These are phyloP conservation scores for Torymus auratus DNA, from an alignment of 2,888 invertebrate genomes.

Conservation along the genomic window DNA sequence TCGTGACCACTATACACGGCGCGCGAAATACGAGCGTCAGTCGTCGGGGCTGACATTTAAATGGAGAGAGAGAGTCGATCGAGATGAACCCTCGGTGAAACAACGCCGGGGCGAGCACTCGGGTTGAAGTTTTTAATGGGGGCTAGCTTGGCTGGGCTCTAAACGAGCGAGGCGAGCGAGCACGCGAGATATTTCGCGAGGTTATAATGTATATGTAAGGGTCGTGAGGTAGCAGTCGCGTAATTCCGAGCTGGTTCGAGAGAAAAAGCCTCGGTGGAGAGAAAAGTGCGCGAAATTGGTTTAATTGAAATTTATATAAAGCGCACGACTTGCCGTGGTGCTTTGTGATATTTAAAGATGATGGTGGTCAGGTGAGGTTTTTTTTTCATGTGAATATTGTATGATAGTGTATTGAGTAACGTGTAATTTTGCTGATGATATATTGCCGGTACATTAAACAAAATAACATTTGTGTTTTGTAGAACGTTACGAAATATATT, in stretches of 20 bases:
- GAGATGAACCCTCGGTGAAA: neutral
- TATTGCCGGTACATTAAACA: neutral
- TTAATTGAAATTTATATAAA: conserved; percentile 47
- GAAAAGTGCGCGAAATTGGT: neutral
- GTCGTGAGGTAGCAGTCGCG: too few species aligned
- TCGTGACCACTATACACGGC: neutral
- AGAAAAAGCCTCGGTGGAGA: neutral
- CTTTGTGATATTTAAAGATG: conserved; percentile 13
- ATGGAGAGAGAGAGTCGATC: neutral
- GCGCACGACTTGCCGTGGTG: neutral
- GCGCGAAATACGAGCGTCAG: too few species aligned
- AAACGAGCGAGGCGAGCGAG: neutral
- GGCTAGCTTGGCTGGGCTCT: neutral
- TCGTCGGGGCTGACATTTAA: conserved; percentile 10
- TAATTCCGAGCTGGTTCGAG: too few species aligned
- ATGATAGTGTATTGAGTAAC: too few species aligned
- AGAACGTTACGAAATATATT: neutral
- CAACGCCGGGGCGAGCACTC: neutral
- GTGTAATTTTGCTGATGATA: too few species aligned
- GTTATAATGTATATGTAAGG: neutral
- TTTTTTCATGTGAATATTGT: too few species aligned
- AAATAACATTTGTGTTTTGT: neutral
- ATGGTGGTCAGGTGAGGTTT: neutral
- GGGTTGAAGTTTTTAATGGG: conserved; percentile 13
- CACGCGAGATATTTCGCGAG: conserved; percentile 8